Evolutionary conservation across 1,140 invertebrate genomes (phyloP).

Genomic region (Danaus melanippus): DNA sequence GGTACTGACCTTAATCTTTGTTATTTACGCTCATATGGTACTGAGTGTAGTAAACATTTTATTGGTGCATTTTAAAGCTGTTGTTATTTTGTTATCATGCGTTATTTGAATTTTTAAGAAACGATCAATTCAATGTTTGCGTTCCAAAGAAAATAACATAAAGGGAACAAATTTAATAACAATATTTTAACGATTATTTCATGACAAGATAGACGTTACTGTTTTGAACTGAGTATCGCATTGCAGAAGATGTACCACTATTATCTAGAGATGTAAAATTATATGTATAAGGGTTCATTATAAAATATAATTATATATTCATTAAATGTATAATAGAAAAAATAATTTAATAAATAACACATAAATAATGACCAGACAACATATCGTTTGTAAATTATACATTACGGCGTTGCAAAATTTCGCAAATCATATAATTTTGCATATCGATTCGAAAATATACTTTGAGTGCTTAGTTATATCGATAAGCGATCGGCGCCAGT

Average conservation of each 20-base stretch:
- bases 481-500: conserved; percentile 29
- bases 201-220: too few species aligned
- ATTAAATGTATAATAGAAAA: conserved; percentile 1
- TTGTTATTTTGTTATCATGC: too few species aligned
- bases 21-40: conserved; percentile 58
- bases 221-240: too few species aligned
- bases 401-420: conserved; percentile 20
- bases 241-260: too few species aligned
- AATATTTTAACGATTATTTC: too few species aligned
- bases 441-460: conserved; percentile 21
- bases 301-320: too few species aligned
- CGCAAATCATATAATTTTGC: conserved; percentile 19
- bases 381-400: conserved; percentile 17
- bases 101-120: conserved; percentile 1
- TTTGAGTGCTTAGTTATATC: conserved; percentile 20
- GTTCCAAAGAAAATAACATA: too few species aligned
- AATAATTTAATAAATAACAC: conserved; percentile 14
- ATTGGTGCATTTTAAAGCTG: too few species aligned
- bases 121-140: background rate
- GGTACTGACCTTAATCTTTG: conserved; percentile 65
- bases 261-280: too few species aligned
- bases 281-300: too few species aligned
- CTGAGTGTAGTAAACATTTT: conserved; percentile 37
- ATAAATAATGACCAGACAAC: conserved; percentile 18
- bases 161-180: too few species aligned